Base-by-base conservation (phyloP, 1,140 invertebrate genomes). In the Holotrichia oblita region DNA sequence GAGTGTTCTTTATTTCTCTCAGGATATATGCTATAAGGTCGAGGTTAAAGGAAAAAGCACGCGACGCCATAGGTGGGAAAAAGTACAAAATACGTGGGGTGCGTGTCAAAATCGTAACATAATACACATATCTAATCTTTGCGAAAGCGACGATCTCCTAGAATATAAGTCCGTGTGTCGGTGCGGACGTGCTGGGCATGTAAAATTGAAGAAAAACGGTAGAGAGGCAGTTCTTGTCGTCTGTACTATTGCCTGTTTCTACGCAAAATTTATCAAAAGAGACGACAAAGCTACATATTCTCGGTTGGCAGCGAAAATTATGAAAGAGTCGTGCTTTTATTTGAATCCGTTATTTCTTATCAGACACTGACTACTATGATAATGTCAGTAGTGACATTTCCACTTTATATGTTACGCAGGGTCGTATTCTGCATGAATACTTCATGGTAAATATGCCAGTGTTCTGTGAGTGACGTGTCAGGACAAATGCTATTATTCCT, bases 21-120 rank as follows among this genome's bases (percentile, higher is more conserved):
- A 22, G 12, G 84, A 79, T 78, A 79, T 48, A 44, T 40, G n/a
- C 10, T 73, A 44, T 41, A 41, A 24, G 24, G n/a, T 69, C 22
- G 20, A 34, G 27, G 61, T 34, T 69, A 69, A 69, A 69, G 17
- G 27, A 20, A 69, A 69, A 69, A 12, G 27, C 22, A 69, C 61
- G 22, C 61, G 22, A 34, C 22, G 22, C 61, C 22, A 34, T 69
- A 69, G 61, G 61, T 69, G 14, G 8, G 61, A 69, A 69, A 34
- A 69, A 69, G 61, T 34, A 34, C 17, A 10, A 12, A 69, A 34
- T 69, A 69, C 61, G 61, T 69, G 61, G 61, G 61, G 61, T 69
- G 61, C 61, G 22, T 69, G 61, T 69, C 61, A 69, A 69, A 69
- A 69, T 69, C 20, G 22, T 69, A 69, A 69, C 61, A 69, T 24